Base-by-base conservation (phyloP, 2,888 invertebrate species). In the Stenolophus ochropezus region DNA sequence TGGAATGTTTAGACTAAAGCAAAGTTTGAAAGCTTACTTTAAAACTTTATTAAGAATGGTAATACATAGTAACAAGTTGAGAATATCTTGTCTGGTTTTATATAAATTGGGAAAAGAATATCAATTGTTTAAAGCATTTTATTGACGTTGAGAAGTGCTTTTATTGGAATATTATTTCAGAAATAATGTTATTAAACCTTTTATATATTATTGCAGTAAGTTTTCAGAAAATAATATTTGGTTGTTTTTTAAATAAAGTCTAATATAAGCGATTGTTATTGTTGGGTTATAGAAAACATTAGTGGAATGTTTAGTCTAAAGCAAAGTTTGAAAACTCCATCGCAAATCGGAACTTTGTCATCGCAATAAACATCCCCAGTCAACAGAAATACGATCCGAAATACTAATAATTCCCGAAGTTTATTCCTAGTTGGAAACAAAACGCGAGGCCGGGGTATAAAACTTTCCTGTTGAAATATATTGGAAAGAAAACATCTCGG, bases 401-500 rank as follows among this genome's bases (percentile, higher is more conserved):
- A 69, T 69, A 33, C 65, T 69, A 69, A 69, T 69, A 69, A 69
- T 69, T 69, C 18, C 65, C 27, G 65, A 69, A 69, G 65, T 69
- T 69, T 69, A 69, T 69, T 69, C 65, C 27, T 16, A 69, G 65
- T 69, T 69, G 27, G 47, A 73, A 73, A 73, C 73, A 73, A 73
- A 69, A 73, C 73, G 73, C 49, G 16, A 73, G 47, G 33, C 33
- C 47, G 73, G 21, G 49, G 53, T 27, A 33, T 75, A 75, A 75
- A 73, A 73, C 21, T 47, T 73, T 73, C 73, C 16, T 47, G 49
- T 73, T 51, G 47, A 73, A 75, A 75, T 75, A 75, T 73, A 73
- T 73, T 49, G n/a, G 25, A 51, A 53, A 75, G 75, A 75, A 75
- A 53, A 75, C 73, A 75, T 75, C 75, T 75, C 53, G 53, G 53